Conservation (phyloP, 1,140 invertebrate genomes). For the Thereuonema tuberculata region DNA sequence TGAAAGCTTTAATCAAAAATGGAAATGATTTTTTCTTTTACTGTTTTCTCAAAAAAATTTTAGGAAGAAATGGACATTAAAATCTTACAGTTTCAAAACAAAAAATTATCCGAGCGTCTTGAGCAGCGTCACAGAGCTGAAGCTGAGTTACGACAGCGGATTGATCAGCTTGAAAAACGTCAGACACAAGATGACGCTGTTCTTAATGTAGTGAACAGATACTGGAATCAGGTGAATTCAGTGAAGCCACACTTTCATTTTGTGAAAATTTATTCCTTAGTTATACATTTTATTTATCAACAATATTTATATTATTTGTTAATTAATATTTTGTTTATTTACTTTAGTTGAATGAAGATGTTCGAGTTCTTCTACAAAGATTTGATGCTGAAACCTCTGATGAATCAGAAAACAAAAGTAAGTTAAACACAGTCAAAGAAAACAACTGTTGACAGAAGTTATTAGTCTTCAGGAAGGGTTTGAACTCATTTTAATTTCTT, state of each 20-base stretch:
- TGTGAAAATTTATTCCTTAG: background rate
- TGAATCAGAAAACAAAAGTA: conserved; percentile 88
- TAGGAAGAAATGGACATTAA: conserved; percentile 94
- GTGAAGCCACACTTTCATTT: too few relatives aligned
- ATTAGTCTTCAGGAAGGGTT: too few relatives aligned
- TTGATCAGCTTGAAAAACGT: conserved; percentile 91
- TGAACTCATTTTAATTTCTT: too few relatives aligned
- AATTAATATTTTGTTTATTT: conserved; percentile 9
- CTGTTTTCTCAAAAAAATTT: too few relatives aligned
- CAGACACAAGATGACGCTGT: conserved; percentile 97
- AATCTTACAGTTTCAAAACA: conserved; percentile 92
- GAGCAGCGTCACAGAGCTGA: conserved; percentile 81
- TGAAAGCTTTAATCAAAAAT: too few relatives aligned
- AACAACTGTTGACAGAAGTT: too few relatives aligned
- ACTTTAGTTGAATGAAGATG: conserved; percentile 74
- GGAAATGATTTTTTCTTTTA: too few relatives aligned
- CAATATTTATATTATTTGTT: background rate
- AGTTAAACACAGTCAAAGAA: too few relatives aligned
- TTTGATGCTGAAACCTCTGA: conserved; percentile 96
- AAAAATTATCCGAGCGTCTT: conserved; percentile 82
- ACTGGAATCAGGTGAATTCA: conserved; percentile 88
- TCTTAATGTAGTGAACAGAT: conserved; percentile 91
- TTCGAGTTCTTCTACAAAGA: conserved; percentile 77
- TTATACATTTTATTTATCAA: background rate
- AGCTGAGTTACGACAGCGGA: conserved; percentile 73